Percentiles rank a stretch among this genome's conserved stretches.
Evolutionary conservation across 2,113 vertebrate species (phyloP).

Genomic region (Notothenia coriiceps): DNA sequence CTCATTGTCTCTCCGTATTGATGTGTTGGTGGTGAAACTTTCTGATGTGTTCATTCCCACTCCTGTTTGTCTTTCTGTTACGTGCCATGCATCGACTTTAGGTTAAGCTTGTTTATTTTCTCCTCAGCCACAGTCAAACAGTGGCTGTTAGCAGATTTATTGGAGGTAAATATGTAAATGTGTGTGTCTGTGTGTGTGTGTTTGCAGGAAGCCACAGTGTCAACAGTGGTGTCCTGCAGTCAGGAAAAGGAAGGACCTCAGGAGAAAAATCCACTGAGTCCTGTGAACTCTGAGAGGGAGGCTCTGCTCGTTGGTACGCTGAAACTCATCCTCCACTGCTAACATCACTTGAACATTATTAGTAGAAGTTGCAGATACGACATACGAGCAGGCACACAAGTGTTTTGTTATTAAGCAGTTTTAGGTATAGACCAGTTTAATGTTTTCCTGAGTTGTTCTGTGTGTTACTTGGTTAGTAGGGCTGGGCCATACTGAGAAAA

Average conservation of each 20-base stretch:
- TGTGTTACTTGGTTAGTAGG: not conserved
- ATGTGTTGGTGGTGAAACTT: conserved; percentile 39
- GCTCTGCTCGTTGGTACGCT: conserved; percentile 92
- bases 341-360: too few relatives aligned
- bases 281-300: conserved; percentile 92
- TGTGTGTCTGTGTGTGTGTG: conserved; percentile 17
- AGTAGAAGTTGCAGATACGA: not conserved
- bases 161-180: not conserved
- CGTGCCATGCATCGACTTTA: conserved; percentile 23
- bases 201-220: conserved; percentile 77
- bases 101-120: conserved; percentile 40
- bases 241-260: conserved; percentile 89
- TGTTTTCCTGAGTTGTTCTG: not conserved
- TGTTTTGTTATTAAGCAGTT: not conserved
- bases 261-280: conserved; percentile 86
- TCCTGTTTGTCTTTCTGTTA: conserved; percentile 32
- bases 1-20: conserved; percentile 44
- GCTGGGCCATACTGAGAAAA: too few relatives aligned
- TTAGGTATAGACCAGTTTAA: not conserved
- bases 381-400: not conserved
- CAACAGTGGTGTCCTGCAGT: conserved; percentile 87
- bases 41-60: conserved; percentile 35
- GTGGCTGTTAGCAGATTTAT: conserved; percentile 3
- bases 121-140: not conserved
- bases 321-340: not conserved